Evolutionary conservation across 2,888 invertebrate species (phyloP).

Genomic region (Ornithoptera priamus): DNA sequence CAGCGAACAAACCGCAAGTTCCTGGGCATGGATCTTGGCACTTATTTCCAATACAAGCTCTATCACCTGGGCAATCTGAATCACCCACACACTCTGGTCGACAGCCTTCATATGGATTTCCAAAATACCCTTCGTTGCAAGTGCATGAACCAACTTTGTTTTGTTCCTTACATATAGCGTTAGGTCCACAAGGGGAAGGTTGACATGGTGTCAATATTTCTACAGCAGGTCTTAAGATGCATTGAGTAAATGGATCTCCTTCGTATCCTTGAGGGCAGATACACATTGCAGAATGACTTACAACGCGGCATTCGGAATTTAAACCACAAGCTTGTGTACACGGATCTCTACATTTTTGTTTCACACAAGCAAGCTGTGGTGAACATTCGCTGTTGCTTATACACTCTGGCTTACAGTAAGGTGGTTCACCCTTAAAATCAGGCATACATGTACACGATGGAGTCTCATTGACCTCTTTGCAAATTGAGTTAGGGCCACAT

Average conservation of each 20-base stretch:
- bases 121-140: slow-evolving; percentile 85
- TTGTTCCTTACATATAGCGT: slow-evolving; percentile 84
- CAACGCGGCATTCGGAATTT: slow-evolving; percentile 86
- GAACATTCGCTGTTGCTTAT: slow-evolving; percentile 87
- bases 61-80: slow-evolving; percentile 85
- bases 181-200: slow-evolving; percentile 86
- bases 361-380: slow-evolving; percentile 84
- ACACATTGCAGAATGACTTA: slow-evolving; percentile 90
- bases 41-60: slow-evolving; percentile 86
- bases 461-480: slow-evolving; percentile 82
- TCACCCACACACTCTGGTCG: slow-evolving; percentile 87
- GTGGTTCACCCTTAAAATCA: slow-evolving; percentile 85
- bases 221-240: slow-evolving; percentile 65
- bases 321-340: slow-evolving; percentile 86
- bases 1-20: slow-evolving; percentile 86
- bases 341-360: slow-evolving; percentile 87
- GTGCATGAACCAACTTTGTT: slow-evolving; percentile 85
- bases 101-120: slow-evolving; percentile 89
- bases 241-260: slow-evolving; percentile 83
- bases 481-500: slow-evolving; percentile 89
- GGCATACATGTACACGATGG: slow-evolving; percentile 88
- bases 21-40: slow-evolving; percentile 89
- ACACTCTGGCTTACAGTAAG: slow-evolving; percentile 90
- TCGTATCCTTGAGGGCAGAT: slow-evolving; percentile 83
- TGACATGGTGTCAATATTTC: slow-evolving; percentile 82